Evolutionary conservation across 2,888 invertebrate species (phyloP), one percentile per base, ranked within the genome.

Genomic region (Bellardia bayeri): DNA sequence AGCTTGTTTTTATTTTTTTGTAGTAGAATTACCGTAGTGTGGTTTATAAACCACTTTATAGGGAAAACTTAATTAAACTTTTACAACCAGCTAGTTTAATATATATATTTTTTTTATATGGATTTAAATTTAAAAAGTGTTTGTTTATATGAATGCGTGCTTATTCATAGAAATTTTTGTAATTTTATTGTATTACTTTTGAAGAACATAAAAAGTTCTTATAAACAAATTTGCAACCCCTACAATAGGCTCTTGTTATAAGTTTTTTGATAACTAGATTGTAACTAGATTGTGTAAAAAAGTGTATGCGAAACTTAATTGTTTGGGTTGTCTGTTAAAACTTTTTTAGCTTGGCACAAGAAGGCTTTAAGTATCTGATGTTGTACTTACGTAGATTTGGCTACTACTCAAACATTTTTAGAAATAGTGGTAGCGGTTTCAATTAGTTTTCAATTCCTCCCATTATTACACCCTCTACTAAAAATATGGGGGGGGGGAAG

Each of bases 21-120:
- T 66, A 16, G 16, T 23, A 11, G 13, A 42, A 13, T 66, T 42
- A 23, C 16, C 4, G 40, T 16, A 23, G 16, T 16, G 9, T 66
- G 42, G 66, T 45, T 66, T 23, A 9, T 42, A 66, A 40, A 66
- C 45, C 66, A 66, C 66, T 66, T 42, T 23, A 8, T 45, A 16
- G 66, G 5, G 16, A 45, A 66, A 66, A 66, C 16, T 66, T 66
- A 66, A 66, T 66, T 66, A 45, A 66, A 66, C 66, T 66, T 66
- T 66, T 66, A 30, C 58, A 61, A 61, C 23, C 56, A 8, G 16
- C 23, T 7, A 58, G 33, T 56, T 5, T 16, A 56, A 56, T 16
- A 56, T 7, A 16, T 8, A 23, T 45, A 11, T 45, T 45, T 6
- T 8, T 0, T 23, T 23, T 16, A 56, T 16, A 56, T 6, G 23